These are phyloP conservation scores for Lysandra coridon DNA, from an alignment of 2,888 invertebrate species.

Conservation along the genomic window DNA sequence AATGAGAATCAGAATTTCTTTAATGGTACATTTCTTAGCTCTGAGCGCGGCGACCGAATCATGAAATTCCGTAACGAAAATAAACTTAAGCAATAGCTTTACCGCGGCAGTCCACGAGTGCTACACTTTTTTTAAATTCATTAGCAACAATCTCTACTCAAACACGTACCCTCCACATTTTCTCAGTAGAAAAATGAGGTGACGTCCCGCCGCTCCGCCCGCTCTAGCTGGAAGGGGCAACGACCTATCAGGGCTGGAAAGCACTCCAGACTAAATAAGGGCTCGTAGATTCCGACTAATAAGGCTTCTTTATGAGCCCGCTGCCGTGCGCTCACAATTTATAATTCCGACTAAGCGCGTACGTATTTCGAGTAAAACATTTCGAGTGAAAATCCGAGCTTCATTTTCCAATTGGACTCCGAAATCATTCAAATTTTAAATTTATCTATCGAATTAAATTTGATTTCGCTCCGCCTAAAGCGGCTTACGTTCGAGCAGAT, in stretches of 20 bases:
- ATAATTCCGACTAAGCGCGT: background rate
- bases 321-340: background rate
- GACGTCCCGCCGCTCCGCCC: background rate
- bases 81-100: too few species aligned
- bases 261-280: conserved; percentile 16
- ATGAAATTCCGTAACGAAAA: too few species aligned
- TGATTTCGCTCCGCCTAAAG: background rate
- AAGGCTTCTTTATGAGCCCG: background rate
- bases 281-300: conserved; percentile 9
- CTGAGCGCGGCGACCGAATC: too few species aligned
- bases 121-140: too few species aligned
- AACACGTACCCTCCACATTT: background rate
- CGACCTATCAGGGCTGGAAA: background rate
- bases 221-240: background rate
- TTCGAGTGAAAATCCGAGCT: conserved; percentile 4
- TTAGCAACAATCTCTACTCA: background rate
- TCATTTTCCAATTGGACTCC: conserved; percentile 8
- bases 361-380: background rate
- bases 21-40: too few species aligned
- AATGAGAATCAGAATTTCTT: too few species aligned
- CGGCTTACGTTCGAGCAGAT: conserved; percentile 13
- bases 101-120: too few species aligned
- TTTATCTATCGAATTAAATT: conserved; percentile 13
- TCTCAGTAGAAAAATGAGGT: background rate
- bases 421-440: conserved; percentile 16